These are phyloP conservation scores for Pentalonia nigronervosa DNA, from an alignment of 1,140 invertebrate species.

Conservation along the genomic window DNA sequence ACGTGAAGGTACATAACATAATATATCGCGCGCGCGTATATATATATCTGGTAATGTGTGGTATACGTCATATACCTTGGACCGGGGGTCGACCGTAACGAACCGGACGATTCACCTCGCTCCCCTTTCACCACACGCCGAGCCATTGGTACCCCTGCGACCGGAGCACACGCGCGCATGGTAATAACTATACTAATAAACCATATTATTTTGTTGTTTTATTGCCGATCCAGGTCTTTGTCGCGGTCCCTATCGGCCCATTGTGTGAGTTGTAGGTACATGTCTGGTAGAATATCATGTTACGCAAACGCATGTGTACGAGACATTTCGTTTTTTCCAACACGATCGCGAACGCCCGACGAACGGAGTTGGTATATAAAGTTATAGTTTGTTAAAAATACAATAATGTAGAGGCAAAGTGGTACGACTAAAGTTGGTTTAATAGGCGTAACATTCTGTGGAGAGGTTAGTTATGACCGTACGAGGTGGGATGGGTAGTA, in stretches of 20 bases:
- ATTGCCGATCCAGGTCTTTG: conserved; percentile 19
- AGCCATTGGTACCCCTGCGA: neutral
- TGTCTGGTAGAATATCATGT: too few species aligned
- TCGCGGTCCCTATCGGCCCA: neutral
- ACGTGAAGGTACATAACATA: conserved; percentile 15
- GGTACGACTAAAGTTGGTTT: too few species aligned
- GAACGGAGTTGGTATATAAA: too few species aligned
- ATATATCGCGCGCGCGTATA: too few species aligned
- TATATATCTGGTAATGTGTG: neutral
- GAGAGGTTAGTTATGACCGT: too few species aligned
- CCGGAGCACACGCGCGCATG: neutral
- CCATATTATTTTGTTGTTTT: neutral
- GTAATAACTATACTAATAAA: neutral
- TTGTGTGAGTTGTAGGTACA: neutral
- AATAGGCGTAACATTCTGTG: too few species aligned
- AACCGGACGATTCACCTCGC: conserved; percentile 30
- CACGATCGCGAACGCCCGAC: too few species aligned
- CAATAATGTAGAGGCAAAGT: too few species aligned
- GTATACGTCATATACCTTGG: neutral
- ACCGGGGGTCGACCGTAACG: conserved; percentile 48
- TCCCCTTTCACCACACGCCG: neutral
- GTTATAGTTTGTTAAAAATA: too few species aligned
- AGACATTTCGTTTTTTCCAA: too few species aligned
- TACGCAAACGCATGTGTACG: too few species aligned
- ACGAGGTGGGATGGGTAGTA: too few species aligned